Conservation (phyloP, 30 jellyfish, hydroid and myxozoan genomes). For the Aurelia coerulea region DNA sequence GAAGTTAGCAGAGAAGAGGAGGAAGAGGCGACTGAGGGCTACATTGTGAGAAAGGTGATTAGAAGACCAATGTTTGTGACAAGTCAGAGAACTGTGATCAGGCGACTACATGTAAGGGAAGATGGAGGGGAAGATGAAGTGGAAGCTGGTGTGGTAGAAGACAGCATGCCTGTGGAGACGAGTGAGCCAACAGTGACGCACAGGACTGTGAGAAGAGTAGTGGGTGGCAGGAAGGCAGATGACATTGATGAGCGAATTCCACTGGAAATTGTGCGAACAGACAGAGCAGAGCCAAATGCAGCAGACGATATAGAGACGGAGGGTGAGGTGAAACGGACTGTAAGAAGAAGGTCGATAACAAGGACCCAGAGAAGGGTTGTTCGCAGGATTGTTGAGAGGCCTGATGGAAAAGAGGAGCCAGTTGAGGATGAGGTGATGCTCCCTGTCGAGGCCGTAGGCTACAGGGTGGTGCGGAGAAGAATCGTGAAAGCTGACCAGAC, state of each 20-base stretch:
- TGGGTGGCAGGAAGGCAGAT: constrained; percentile 12
- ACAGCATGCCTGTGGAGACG: constrained; percentile 27
- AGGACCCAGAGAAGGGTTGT: constrained; percentile 75
- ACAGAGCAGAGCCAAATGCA: constrained; percentile 64
- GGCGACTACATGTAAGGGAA: constrained; percentile 21
- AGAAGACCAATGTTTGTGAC: constrained; percentile 79
- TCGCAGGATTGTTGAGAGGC: constrained; percentile 60
- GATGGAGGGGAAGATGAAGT: constrained; percentile 52
- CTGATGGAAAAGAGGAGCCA: constrained; percentile 29
- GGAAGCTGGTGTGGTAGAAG: constrained; percentile 63
- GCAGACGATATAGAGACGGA: constrained; percentile 59
- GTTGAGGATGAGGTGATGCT: constrained; percentile 55
- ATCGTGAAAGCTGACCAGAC: constrained; percentile 52
- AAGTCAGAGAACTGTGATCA: constrained; percentile 67
- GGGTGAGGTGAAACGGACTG: constrained; percentile 75
- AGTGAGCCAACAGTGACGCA: constrained; percentile 62
- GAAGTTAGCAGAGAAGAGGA: background rate
- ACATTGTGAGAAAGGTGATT: constrained; percentile 55
- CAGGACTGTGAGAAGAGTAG: constrained; percentile 75
- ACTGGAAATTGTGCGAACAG: constrained; percentile 68
- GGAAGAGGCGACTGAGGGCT: constrained; percentile 29
- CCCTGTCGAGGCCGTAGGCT: constrained; percentile 49
- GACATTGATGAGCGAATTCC: constrained; percentile 62
- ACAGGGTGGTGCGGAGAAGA: constrained; percentile 48
- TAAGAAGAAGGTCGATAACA: constrained; percentile 70